Evolutionary conservation across 2,888 invertebrate genomes (phyloP), one percentile per base, ranked within the genome.

Genomic region (Drosophila neutralis): DNA sequence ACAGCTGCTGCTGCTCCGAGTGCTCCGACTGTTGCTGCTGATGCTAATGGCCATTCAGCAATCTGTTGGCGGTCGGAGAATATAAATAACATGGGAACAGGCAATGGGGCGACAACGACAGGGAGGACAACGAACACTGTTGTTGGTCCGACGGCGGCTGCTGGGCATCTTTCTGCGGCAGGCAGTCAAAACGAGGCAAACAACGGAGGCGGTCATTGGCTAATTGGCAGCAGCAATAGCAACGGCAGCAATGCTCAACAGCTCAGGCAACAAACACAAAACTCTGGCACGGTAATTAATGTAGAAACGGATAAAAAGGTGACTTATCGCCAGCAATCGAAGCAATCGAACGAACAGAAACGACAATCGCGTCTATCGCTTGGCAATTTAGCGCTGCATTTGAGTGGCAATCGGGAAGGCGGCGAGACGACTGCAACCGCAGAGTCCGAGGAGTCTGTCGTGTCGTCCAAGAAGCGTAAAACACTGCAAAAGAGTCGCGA

Each of bases 401-500:
- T 78, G 11, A 66, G 53, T 58, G 76, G 29, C 42, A 58, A 29
- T 31, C 56, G 56, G 53, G 60, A 51, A 45, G 45, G 45, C 38
- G 56, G 15, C 53, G 45, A 56, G 21, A 29, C 54, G 18, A 40
- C 57, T 56, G 63, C 65, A 49, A 15, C 45, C 11, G 70, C 67
- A 31, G 64, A 61, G 21, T 51, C 45, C 21, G 56, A 56, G 40
- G 38, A 38, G 27, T 56, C 56, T 13, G n/a, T n/a, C 27, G 33
- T 8, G n/a, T 70, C 59, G 69, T 31, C 45, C 13, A 81, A 76
- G 63, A 80, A 87, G 27, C 87, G 89, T 38, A 91, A 84, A 82
- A 87, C 92, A 61, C 82, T 91, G 73, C 89, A 89, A 76, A 90
- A 84, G 75, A 90, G 91, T 83, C 90, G 91, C 69, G 91, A 91